Conservation (phyloP, 2,113 vertebrate genomes). For the Phyllopteryx taeniolatus region DNA sequence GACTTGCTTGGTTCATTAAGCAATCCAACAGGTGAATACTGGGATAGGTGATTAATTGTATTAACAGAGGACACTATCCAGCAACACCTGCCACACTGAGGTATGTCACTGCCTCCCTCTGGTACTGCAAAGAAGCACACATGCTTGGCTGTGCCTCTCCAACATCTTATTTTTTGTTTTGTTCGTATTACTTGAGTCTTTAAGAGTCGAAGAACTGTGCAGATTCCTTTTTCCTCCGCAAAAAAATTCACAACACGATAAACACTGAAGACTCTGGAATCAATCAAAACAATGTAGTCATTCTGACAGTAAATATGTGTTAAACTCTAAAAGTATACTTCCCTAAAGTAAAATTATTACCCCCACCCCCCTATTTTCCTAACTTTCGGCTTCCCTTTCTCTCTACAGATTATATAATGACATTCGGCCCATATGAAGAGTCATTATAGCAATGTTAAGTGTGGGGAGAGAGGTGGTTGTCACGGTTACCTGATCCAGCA, state of each 20-base stretch:
- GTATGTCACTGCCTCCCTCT: slow-evolving; percentile 72
- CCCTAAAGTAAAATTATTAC: not conserved
- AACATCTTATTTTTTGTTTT: not conserved
- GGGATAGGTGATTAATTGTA: slow-evolving; percentile 54
- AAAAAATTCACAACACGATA: not conserved
- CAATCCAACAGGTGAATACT: slow-evolving; percentile 30
- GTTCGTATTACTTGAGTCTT: not conserved
- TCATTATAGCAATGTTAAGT: slow-evolving; percentile 56
- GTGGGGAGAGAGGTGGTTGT: slow-evolving; percentile 68
- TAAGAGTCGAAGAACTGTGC: not conserved
- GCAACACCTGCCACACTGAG: slow-evolving; percentile 32
- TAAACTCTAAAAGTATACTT: not conserved
- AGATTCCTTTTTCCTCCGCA: not conserved
- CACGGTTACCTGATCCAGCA: slow-evolving; percentile 85
- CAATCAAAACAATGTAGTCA: not conserved
- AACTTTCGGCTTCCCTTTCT: not conserved
- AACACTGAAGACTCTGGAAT: slow-evolving; percentile 4
- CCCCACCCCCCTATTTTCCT: not conserved
- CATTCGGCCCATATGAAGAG: slow-evolving; percentile 64
- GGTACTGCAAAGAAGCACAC: slow-evolving; percentile 58
- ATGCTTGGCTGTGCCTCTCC: not conserved
- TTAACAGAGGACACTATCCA: slow-evolving; percentile 36
- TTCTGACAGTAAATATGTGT: slow-evolving; percentile 1
- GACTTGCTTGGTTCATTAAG: slow-evolving; percentile 50
- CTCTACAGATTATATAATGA: slow-evolving; percentile 53